Base-by-base conservation (phyloP, 2,797 vertebrate genomes). In the Sorex maritimensis region DNA sequence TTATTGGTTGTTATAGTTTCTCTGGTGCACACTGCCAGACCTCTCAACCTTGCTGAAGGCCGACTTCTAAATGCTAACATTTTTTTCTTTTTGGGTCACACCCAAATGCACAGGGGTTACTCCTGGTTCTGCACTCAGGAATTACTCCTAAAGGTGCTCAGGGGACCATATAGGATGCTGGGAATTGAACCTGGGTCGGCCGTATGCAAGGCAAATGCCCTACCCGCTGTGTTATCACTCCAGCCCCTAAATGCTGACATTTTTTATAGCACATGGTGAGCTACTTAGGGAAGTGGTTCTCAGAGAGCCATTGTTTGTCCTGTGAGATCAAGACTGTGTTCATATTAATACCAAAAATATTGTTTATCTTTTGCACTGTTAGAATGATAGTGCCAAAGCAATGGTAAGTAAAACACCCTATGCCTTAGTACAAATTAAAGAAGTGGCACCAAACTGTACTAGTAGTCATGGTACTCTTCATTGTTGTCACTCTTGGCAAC, bases 301-400 rank as follows among this genome's bases (percentile, higher is more conserved):
- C 34, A 81, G 81, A 91, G 49, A 84, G 17, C 41, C 41, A 88
- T 88, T 86, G 69, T 91, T 94, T 94, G 77, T 80, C 85, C 58
- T 91, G 24, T 0, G 6, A 91, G 75, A 79, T 89, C 63, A 69
- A 93, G 92, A 85, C 28, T 91, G 44, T 82, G 80, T 94, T 79
- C 15, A 78, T 28, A 30, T 44, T 68, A 63, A 68, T 68, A 87
- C 15, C 63, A 41, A 71, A 71, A 44, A 74, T 79, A 61, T 78
- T 61, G 88, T 84, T 82, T 93, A 38, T 81, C 63, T 78, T 93
- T 65, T 52, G 74, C 24, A 24, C 30, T n/a, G 28, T 61, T 91
- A 49, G 34, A 88, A 19, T 30, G 44, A 91, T 49, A 67, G 61
- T 73, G 14, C 19, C 79, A 91, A 84, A 86, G n/a, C 72, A 82